Percentiles rank a stretch among this genome's conserved stretches.
phyloP scores from a whole-genome alignment of 2,113 vertebrate genomes.

The Variabilichromis moorii region DNA sequence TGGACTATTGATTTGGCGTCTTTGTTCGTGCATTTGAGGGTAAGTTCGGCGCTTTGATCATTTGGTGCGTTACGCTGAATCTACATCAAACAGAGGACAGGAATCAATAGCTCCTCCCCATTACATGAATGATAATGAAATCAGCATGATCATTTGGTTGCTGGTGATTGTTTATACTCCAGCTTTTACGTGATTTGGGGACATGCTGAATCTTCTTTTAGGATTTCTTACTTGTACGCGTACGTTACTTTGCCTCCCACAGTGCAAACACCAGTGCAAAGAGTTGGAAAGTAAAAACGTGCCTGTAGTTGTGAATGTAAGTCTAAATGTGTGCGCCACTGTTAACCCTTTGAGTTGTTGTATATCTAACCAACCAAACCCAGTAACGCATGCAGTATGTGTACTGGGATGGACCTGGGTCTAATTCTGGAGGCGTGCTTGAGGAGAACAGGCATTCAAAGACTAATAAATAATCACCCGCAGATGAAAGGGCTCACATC shows the following conservation, averaged over 20 bases:
- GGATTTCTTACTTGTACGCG: not conserved
- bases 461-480: not conserved
- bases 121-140: slow-evolving; percentile 55
- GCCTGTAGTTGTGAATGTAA: not conserved
- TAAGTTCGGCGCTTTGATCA: slow-evolving; percentile 60
- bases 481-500: not conserved
- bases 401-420: not conserved
- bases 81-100: slow-evolving; percentile 46
- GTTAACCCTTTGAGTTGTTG: not conserved
- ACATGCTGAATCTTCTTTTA: not conserved
- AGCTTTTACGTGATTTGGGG: too few relatives aligned
- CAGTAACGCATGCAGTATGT: not conserved
- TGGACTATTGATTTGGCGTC: slow-evolving; percentile 60
- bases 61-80: slow-evolving; percentile 41
- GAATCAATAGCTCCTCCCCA: slow-evolving; percentile 39
- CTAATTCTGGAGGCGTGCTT: not conserved
- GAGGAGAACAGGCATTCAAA: not conserved
- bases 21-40: slow-evolving; percentile 60
- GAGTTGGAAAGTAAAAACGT: not conserved
- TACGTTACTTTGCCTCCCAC: not conserved
- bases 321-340: not conserved
- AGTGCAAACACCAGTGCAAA: not conserved
- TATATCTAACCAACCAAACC: not conserved
- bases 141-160: slow-evolving; percentile 40
- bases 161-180: slow-evolving; percentile 12